Percentiles rank a stretch among this genome's conserved stretches.
phyloP scores from a whole-genome alignment of 2,113 vertebrate genomes.

The Galemys pyrenaicus region DNA sequence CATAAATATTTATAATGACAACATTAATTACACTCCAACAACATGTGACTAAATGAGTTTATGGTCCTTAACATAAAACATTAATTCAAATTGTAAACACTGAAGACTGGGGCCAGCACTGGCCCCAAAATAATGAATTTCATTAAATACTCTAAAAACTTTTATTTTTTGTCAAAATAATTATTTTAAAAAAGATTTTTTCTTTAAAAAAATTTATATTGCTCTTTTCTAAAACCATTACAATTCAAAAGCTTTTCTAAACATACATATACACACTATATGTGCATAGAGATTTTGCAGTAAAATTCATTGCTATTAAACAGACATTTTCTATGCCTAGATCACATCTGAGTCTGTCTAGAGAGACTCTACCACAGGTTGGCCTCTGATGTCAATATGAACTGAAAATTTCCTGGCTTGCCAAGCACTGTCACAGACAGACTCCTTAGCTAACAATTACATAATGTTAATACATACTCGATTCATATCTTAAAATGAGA shows the following conservation, averaged over 20 bases:
- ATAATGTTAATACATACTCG: not conserved
- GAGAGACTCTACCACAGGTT: too few relatives aligned
- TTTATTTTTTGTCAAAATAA: not conserved
- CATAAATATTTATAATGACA: not conserved
- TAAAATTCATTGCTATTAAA: constrained; percentile 36
- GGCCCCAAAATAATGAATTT: not conserved
- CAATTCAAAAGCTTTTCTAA: not conserved
- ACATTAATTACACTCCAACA: not conserved
- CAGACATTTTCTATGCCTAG: not conserved
- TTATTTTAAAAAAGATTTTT: not conserved
- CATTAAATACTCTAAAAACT: not conserved
- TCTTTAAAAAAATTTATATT: not conserved
- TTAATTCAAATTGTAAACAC: not conserved
- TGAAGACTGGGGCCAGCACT: not conserved
- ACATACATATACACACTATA: not conserved
- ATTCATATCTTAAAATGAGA: constrained; percentile 31
- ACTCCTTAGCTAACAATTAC: constrained; percentile 49
- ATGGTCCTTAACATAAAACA: not conserved
- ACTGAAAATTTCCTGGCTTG: constrained; percentile 23
- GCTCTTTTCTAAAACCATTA: not conserved
- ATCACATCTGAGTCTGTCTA: not conserved
- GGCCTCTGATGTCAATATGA: not conserved
- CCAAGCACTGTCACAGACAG: not conserved
- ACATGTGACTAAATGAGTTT: not conserved
- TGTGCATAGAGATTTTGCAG: not conserved